phyloP scores from a whole-genome alignment of 2,797 vertebrate genomes.

The Xiphorhynchus erythropygius region DNA sequence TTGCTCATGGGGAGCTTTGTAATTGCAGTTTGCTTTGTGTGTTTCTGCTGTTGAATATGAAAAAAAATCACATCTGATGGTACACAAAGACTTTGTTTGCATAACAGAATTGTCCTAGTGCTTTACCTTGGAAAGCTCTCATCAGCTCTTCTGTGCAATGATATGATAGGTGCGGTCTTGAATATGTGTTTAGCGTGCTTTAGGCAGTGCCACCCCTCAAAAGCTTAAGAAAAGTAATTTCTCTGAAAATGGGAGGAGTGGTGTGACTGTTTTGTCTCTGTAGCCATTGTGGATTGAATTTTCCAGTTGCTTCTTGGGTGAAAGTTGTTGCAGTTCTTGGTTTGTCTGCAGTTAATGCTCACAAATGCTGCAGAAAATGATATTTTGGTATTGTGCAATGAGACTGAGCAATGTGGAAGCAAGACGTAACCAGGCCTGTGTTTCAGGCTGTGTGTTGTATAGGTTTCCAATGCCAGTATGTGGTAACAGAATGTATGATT shows the following conservation, averaged over 20 bases:
- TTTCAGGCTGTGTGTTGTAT: not conserved
- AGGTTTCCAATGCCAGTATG: not conserved
- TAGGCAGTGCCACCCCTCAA: not conserved
- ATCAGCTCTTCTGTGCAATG: not conserved
- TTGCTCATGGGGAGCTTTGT: not conserved
- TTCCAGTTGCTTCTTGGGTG: not conserved
- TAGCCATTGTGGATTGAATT: not conserved
- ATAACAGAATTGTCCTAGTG: not conserved
- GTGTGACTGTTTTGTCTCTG: not conserved
- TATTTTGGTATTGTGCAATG: not conserved
- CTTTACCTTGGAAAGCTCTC: not conserved
- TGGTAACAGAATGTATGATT: not conserved
- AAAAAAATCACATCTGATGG: rapidly evolving
- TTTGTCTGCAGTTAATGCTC: not conserved
- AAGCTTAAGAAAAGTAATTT: not conserved
- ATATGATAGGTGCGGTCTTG: not conserved
- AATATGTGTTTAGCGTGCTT: not conserved
- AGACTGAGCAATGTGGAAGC: not conserved
- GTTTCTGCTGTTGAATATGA: not conserved
- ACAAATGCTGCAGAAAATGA: not conserved
- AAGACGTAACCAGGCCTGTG: rapidly evolving
- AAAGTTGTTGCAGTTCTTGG: not conserved
- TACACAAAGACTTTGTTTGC: not conserved
- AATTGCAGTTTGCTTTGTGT: not conserved
- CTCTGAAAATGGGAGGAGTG: not conserved